Evolutionary conservation across 2,113 vertebrate genomes (phyloP).

Genomic region (Nothobranchius kuhntae): DNA sequence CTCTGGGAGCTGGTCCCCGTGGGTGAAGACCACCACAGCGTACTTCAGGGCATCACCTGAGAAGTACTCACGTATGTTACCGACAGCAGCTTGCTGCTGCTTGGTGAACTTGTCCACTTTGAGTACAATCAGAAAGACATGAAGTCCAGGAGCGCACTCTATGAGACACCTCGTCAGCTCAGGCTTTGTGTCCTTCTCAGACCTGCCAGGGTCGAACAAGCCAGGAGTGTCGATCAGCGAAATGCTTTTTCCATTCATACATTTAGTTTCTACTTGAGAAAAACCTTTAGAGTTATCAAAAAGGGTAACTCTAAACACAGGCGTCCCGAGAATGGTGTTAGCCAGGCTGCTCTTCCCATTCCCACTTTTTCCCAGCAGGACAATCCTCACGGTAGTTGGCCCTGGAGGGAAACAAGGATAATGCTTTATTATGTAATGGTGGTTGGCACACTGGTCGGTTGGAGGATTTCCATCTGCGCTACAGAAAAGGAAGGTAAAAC

Average conservation of each 20-base stretch:
- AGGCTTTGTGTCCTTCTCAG: constrained; percentile 2
- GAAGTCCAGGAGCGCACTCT: constrained; percentile 8
- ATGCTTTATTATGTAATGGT: neutral
- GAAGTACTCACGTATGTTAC: constrained; percentile 18
- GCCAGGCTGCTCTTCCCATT: constrained; percentile 30
- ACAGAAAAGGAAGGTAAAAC: no score
- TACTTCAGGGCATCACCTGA: constrained; percentile 20
- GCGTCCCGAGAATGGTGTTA: constrained; percentile 15
- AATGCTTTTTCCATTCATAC: constrained; percentile 21
- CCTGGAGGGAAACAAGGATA: neutral
- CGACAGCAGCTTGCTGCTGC: constrained; percentile 6
- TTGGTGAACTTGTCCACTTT: constrained; percentile 15
- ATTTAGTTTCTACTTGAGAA: neutral
- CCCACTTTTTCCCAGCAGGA: constrained; percentile 23
- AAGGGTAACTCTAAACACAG: neutral
- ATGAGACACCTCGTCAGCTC: neutral
- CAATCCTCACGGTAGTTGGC: neutral
- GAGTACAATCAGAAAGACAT: constrained; percentile 14
- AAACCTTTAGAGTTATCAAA: neutral
- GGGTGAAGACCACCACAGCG: neutral
- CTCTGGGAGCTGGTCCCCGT: neutral
- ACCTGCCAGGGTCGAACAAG: constrained; percentile 16
- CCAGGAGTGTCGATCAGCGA: constrained; percentile 53
- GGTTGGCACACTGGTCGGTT: no score
- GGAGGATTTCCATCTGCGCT: no score